Evolutionary conservation across 2,797 vertebrate species (phyloP).

Genomic region (Parotocinclus haroldoi): DNA sequence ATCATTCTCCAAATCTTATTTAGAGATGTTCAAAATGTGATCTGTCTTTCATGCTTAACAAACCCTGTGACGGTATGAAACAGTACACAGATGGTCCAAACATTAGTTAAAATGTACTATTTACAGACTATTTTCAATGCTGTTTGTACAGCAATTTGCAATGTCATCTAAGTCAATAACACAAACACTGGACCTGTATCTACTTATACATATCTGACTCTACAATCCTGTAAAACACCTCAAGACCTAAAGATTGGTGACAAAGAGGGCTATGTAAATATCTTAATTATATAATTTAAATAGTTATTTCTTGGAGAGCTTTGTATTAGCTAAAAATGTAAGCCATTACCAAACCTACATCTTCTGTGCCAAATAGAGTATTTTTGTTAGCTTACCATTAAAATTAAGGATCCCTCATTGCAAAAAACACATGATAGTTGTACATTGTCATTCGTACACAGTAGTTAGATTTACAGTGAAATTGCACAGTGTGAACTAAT

Average conservation of each 20-base stretch:
- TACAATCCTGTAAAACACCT: conserved; percentile 20
- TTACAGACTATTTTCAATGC: conserved; percentile 26
- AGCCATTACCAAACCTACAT: conserved; percentile 22
- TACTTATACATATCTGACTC: not conserved
- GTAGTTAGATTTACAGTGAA: conserved; percentile 34
- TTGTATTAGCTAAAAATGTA: conserved; percentile 38
- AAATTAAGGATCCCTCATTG: conserved; percentile 3
- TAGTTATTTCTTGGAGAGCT: conserved; percentile 18
- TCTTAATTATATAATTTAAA: conserved; percentile 38
- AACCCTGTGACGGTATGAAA: too few species aligned
- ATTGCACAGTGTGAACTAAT: conserved; percentile 58
- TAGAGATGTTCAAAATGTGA: too few species aligned
- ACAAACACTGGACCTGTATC: conserved; percentile 22
- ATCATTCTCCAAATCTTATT: too few species aligned
- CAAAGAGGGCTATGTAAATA: conserved; percentile 50
- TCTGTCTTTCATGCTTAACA: too few species aligned
- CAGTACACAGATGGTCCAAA: too few species aligned
- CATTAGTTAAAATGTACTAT: conserved; percentile 12
- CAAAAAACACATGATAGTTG: not conserved
- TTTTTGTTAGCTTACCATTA: conserved; percentile 2
- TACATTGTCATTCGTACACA: conserved; percentile 19
- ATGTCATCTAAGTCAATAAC: conserved; percentile 15
- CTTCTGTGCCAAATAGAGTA: conserved; percentile 36
- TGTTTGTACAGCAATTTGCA: conserved; percentile 23
- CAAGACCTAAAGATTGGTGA: conserved; percentile 21